Percentiles rank a stretch among this genome's conserved stretches.
These are phyloP conservation scores for Petrolisthes manimaculis DNA, from an alignment of 2,888 invertebrate genomes.

Conservation along the genomic window DNA sequence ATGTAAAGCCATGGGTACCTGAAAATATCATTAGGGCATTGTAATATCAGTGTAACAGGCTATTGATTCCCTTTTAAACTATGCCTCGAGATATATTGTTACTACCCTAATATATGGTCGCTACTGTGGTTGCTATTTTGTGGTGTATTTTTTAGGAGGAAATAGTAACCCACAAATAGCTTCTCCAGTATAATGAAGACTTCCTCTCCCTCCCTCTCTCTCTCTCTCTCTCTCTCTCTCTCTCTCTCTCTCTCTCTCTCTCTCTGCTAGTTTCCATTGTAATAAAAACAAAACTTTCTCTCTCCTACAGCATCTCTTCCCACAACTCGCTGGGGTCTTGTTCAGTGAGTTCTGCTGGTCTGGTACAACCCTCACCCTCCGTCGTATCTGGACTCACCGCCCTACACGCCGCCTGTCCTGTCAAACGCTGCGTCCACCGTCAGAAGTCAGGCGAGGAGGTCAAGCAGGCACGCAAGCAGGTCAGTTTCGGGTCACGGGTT, in stretches of 20 bases:
- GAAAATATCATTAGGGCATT: too few relatives aligned
- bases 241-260: slow-evolving; percentile 2
- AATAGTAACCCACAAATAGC: too few relatives aligned
- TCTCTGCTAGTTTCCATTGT: neutral
- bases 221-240: slow-evolving; percentile 19
- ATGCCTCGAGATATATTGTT: too few relatives aligned
- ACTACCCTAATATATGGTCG: too few relatives aligned
- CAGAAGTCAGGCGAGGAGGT: slow-evolving; percentile 53
- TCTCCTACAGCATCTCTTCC: slow-evolving; percentile 46
- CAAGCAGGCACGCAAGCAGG: slow-evolving; percentile 52
- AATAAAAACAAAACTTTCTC: neutral
- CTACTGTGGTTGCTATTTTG: too few relatives aligned
- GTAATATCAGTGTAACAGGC: too few relatives aligned
- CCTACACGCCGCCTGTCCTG: slow-evolving; percentile 38
- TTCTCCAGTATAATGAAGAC: neutral
- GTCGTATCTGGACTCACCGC: slow-evolving; percentile 29
- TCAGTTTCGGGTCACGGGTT: neutral
- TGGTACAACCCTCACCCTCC: slow-evolving; percentile 46
- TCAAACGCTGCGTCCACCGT: slow-evolving; percentile 49
- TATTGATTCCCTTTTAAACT: too few relatives aligned
- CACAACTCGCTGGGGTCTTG: slow-evolving; percentile 43
- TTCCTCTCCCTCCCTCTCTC: neutral
- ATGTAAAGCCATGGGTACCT: too few relatives aligned
- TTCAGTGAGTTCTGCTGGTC: slow-evolving; percentile 26
- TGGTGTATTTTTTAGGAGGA: too few relatives aligned